These are phyloP conservation scores for Tragelaphus strepsiceros DNA, from an alignment of 2,113 vertebrate species.

Conservation along the genomic window DNA sequence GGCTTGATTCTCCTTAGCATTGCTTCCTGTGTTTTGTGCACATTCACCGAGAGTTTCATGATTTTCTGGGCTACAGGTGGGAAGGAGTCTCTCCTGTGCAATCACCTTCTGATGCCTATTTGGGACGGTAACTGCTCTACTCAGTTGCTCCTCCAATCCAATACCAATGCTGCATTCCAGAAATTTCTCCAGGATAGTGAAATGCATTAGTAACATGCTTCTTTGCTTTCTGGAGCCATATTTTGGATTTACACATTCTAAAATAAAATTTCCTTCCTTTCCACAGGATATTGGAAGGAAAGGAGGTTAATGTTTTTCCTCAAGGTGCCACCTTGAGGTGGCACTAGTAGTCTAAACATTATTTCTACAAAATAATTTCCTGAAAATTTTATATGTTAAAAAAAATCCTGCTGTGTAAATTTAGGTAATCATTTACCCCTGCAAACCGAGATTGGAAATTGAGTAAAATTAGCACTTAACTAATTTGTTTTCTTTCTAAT, in stretches of 20 bases:
- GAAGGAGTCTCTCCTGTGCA: neutral
- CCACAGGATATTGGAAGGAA: neutral
- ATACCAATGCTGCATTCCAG: neutral
- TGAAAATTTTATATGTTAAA: neutral
- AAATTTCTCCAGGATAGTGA: neutral
- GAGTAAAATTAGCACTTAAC: slow-evolving; percentile 51
- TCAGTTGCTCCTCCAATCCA: neutral
- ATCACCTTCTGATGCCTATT: neutral
- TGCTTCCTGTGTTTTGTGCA: neutral
- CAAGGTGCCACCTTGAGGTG: neutral
- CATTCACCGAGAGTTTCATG: neutral
- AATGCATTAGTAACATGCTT: neutral
- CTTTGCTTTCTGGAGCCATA: neutral
- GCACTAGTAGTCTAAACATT: neutral
- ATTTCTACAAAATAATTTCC: slow-evolving; percentile 37
- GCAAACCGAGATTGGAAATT: neutral
- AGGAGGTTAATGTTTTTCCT: neutral
- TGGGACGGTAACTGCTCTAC: neutral
- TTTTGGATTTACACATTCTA: slow-evolving; percentile 9
- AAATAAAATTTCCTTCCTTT: slow-evolving; percentile 27
- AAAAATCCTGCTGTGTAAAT: neutral
- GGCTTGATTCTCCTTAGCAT: neutral
- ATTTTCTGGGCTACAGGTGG: neutral
- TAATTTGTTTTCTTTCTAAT: slow-evolving; percentile 47
- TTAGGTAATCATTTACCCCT: neutral